Evolutionary conservation across 2,888 invertebrate species (phyloP), one percentile per base, ranked within the genome.

Genomic region (Temnothorax ravouxi): DNA sequence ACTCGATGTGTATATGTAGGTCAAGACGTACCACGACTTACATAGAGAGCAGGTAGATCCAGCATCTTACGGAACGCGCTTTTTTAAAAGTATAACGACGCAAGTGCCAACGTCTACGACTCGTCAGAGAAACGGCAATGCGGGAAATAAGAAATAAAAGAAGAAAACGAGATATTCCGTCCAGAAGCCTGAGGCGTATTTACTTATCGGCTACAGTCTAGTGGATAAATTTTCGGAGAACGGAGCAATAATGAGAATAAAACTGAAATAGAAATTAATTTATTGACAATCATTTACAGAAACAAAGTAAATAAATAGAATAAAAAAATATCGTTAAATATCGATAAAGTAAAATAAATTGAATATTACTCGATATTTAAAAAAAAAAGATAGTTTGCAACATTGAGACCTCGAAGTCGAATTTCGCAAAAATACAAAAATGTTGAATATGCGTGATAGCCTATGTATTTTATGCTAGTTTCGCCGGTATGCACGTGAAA

Each of bases 101-200:
- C 13, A 56, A 66, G n/a, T 69, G 75, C 13, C 18, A 18, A 59
- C 21, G 21, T 82, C 25, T 64, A 41, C 79, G 79, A 86, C 59
- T 84, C 67, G 25, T 80, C 82, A 76, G 79, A 82, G 79, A 82
- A 86, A 75, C 81, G 69, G 64, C 64, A 83, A 67, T 50, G 66
- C 29, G 44, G 52, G 44, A 59, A 82, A 61, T 69, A 44, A 79
- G 47, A 50, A 71, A 47, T 69, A 77, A 77, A 69, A 15, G 11
- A n/a, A 13, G 9, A 29, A 56, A 71, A 66, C 13, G n/a, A 44
- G 44, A 6, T 34, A 34, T 5, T 34, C 34, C 21, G 69, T 34
- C 25, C 74, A 25, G 71, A 76, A 79, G 71, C 2, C 21, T 18
- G 41, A 77, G 3, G 69, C 74, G 5, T 44, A 71, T 29, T 69